Conservation (phyloP, 2,797 vertebrate genomes). For the Anguilla obscura region DNA sequence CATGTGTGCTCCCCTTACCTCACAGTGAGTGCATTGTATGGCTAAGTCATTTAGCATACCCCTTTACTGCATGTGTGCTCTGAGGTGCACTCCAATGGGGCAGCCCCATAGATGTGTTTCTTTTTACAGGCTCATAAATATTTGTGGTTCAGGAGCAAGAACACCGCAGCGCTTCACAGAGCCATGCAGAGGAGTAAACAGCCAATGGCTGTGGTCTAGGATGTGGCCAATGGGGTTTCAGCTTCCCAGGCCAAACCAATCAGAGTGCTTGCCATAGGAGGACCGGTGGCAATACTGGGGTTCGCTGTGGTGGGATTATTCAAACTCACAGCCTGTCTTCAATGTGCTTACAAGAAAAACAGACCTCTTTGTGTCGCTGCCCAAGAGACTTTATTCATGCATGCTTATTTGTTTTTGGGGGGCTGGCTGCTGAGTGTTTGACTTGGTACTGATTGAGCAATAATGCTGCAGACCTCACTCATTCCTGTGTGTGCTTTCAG, state of each 20-base stretch:
- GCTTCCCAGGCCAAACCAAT: neutral
- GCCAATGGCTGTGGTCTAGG: constrained; percentile 28
- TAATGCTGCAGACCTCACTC: neutral
- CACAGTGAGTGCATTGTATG: neutral
- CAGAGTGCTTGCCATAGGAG: constrained; percentile 15
- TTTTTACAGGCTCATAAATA: constrained; percentile 42
- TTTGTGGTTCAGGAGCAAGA: constrained; percentile 38
- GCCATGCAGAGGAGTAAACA: constrained; percentile 1
- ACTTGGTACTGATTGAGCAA: neutral
- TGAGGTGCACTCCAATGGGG: neutral
- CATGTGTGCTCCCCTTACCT: neutral
- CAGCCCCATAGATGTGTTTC: constrained; percentile 7
- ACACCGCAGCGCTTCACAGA: constrained; percentile 30
- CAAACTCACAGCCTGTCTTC: neutral
- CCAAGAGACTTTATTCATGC: constrained; percentile 10
- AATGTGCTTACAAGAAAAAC: constrained; percentile 36
- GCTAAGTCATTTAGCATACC: neutral
- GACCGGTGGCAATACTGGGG: constrained; percentile 10
- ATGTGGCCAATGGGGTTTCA: neutral
- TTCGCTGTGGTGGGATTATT: neutral
- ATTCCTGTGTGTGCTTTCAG: neutral
- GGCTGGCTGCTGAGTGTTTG: constrained; percentile 15
- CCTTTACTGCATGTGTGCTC: neutral
- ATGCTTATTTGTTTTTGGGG: constrained; percentile 30
- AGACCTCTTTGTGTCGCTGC: constrained; percentile 20